phyloP scores from a whole-genome alignment of 2,113 vertebrate genomes.

The Microcebus griseorufus region DNA sequence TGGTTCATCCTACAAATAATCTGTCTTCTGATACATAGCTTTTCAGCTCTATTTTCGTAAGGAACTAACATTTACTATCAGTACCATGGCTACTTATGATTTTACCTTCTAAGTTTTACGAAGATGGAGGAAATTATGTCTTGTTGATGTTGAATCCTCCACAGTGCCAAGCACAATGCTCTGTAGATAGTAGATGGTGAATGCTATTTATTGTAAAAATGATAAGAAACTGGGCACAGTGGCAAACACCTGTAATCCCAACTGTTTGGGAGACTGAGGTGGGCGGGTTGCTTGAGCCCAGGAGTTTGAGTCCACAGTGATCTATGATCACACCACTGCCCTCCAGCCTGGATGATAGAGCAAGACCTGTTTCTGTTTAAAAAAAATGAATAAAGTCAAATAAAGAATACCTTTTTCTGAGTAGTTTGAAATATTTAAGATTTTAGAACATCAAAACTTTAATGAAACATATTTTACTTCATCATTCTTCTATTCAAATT shows the following conservation, averaged over 20 bases:
- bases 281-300: too few species aligned
- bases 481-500: conserved; percentile 4
- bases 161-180: background rate
- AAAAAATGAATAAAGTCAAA: background rate
- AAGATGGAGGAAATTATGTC: background rate
- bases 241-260: too few species aligned
- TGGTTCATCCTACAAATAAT: background rate
- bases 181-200: background rate
- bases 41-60: background rate
- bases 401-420: background rate
- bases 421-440: background rate
- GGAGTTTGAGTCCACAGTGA: too few species aligned
- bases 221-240: too few species aligned
- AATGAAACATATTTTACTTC: background rate
- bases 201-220: background rate
- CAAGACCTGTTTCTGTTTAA: background rate
- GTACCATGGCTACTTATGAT: background rate
- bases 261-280: too few species aligned
- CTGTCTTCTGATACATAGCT: background rate
- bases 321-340: too few species aligned
- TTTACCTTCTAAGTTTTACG: background rate
- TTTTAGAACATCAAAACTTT: background rate
- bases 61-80: background rate
- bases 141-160: background rate
- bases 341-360: too few species aligned